Conservation (phyloP, 2,797 vertebrate genomes). For the Platalea minor region DNA sequence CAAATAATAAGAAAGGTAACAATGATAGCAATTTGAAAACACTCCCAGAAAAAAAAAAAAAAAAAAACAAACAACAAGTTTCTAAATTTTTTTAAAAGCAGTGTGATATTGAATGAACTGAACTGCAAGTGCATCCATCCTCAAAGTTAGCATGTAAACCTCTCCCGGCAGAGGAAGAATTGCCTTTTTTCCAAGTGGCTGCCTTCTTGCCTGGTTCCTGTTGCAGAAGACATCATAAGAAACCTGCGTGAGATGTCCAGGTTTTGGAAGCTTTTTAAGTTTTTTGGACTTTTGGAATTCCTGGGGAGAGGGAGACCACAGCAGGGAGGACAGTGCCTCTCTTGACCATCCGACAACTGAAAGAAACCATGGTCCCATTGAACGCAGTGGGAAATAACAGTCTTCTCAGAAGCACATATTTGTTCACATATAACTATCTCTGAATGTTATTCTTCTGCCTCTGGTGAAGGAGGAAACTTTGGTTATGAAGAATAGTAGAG, state of each 20-base stretch:
- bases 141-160: background rate
- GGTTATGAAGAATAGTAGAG: background rate
- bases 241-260: background rate
- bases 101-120: conserved; percentile 6
- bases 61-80: background rate
- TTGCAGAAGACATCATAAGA: background rate
- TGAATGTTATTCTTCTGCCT: background rate
- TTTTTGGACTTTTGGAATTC: background rate
- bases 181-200: conserved; percentile 22
- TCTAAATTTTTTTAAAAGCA: conserved; percentile 1
- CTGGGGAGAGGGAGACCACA: background rate
- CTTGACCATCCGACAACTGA: background rate
- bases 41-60: background rate
- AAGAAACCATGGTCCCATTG: background rate
- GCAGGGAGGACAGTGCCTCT: background rate
- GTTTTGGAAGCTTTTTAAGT: background rate
- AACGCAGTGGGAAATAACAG: background rate
- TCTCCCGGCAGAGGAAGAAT: background rate
- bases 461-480: background rate
- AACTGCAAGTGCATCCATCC: conserved; percentile 20
- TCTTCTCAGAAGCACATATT: background rate
- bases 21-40: conserved; percentile 29
- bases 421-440: background rate
- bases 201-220: background rate
- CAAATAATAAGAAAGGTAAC: conserved; percentile 42